phyloP scores from a whole-genome alignment of 1,140 invertebrate species.

The Drosophila simulans region DNA sequence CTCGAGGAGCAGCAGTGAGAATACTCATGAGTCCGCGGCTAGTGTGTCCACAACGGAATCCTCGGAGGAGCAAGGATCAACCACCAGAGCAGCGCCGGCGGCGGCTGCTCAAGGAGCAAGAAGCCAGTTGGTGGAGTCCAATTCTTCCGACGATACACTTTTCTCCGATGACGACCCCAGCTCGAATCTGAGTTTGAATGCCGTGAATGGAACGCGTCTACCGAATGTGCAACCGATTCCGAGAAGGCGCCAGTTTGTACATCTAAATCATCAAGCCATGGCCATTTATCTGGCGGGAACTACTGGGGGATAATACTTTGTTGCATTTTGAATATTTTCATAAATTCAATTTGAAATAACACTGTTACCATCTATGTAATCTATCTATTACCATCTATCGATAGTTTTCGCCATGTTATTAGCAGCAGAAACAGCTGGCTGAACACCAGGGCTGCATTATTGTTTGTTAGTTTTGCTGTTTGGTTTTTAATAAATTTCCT shows the following conservation, averaged over 20 bases:
- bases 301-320: constrained; percentile 47
- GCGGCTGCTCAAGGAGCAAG: neutral
- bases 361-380: neutral
- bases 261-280: constrained; percentile 36
- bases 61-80: neutral
- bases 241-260: constrained; percentile 43
- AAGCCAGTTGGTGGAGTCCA: neutral
- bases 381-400: neutral
- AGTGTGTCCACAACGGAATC: neutral
- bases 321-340: neutral
- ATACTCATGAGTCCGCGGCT: neutral
- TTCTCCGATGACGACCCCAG: constrained; percentile 42
- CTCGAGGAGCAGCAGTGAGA: constrained; percentile 42
- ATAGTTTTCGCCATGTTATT: neutral
- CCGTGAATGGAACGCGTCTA: constrained; percentile 61
- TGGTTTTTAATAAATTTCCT: constrained; percentile 13
- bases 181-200: constrained; percentile 56
- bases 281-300: constrained; percentile 68
- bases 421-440: constrained; percentile 30
- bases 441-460: constrained; percentile 18
- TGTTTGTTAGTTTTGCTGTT: constrained; percentile 35
- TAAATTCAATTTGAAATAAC: neutral
- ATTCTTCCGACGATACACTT: neutral
- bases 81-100: neutral
- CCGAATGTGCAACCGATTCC: constrained; percentile 67